Conservation (phyloP, 2,888 invertebrate species). For the Girardia tigrina region DNA sequence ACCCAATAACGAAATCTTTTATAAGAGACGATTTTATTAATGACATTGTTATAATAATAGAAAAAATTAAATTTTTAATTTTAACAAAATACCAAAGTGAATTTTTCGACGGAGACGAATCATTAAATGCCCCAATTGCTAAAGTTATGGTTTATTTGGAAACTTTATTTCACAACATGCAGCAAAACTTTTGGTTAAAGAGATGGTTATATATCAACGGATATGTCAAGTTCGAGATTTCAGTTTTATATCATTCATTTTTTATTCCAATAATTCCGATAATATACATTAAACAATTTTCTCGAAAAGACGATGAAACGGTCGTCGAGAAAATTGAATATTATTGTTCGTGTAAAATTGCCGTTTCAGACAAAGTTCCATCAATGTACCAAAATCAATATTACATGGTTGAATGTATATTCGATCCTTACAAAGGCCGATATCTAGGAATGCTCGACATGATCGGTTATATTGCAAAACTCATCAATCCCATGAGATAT, state of each 20-base stretch:
- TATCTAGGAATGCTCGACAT: constrained; percentile 12
- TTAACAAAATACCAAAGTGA: not conserved
- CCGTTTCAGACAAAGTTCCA: not conserved
- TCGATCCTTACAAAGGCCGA: not conserved
- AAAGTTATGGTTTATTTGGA: not conserved
- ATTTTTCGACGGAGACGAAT: not conserved
- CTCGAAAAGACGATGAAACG: constrained; percentile 5
- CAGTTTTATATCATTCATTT: not conserved
- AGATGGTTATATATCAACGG: not conserved
- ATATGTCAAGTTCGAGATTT: not conserved
- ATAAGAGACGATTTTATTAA: not conserved
- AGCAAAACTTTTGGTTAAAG: not conserved
- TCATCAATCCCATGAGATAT: constrained; percentile 13
- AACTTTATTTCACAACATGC: not conserved
- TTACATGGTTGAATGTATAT: not conserved
- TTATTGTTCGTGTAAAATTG: not conserved
- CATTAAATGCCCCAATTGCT: not conserved
- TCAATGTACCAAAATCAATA: not conserved
- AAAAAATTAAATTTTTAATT: not conserved
- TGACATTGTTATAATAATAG: not conserved
- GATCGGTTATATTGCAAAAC: not conserved
- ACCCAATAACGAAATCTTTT: not conserved
- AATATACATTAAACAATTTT: not conserved
- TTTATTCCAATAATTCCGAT: not conserved
- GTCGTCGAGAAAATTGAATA: not conserved